These are phyloP conservation scores for Pilophorus perplexus DNA, from an alignment of 2,888 invertebrate species.

Conservation along the genomic window DNA sequence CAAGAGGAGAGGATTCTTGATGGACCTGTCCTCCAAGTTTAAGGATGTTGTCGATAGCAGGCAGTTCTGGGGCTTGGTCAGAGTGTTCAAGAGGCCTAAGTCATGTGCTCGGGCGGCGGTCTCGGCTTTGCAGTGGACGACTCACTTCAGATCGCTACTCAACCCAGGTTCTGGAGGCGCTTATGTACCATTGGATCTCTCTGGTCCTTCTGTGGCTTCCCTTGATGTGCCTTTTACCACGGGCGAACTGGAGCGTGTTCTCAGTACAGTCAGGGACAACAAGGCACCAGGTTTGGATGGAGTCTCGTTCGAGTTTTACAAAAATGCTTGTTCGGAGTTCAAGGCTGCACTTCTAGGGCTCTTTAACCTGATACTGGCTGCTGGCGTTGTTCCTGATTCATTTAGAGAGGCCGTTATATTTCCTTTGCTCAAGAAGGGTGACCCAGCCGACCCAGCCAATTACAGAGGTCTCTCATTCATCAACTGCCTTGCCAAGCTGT, in stretches of 20 bases:
- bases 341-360: not conserved
- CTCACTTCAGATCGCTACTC: not conserved
- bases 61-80: not conserved
- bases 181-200: too few species aligned
- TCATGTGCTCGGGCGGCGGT: too few species aligned
- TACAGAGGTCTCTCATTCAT: constrained; percentile 23
- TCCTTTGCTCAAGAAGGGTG: constrained; percentile 16
- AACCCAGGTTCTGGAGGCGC: not conserved
- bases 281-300: constrained; percentile 24
- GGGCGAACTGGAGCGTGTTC: not conserved
- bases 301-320: constrained; percentile 8
- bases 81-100: not conserved
- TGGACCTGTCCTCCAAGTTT: not conserved
- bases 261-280: not conserved
- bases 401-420: constrained; percentile 16
- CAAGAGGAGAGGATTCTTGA: not conserved
- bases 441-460: not conserved
- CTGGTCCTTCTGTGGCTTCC: too few species aligned
- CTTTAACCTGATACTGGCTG: not conserved
- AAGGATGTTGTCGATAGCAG: not conserved
- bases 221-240: constrained; percentile 10
- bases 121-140: too few species aligned
- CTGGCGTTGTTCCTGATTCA: not conserved
- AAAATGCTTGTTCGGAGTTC: not conserved
- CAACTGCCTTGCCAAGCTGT: constrained; percentile 15